Percentiles rank a stretch among this genome's conserved stretches.
These are phyloP conservation scores for Troilus luridus DNA, from an alignment of 2,888 invertebrate genomes.

Conservation along the genomic window DNA sequence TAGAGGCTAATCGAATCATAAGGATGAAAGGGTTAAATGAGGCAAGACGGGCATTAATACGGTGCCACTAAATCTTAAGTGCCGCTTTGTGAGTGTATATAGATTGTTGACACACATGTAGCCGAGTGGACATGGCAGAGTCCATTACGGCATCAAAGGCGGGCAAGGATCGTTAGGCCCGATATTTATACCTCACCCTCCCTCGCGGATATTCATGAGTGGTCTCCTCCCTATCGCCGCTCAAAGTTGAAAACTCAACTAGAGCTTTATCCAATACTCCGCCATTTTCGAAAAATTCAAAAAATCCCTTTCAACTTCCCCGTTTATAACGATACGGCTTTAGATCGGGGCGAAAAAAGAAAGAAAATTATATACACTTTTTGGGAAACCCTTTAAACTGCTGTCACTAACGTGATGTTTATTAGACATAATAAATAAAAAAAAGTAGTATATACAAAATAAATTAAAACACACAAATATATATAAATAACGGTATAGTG, in stretches of 20 bases:
- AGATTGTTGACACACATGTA: conserved; percentile 6
- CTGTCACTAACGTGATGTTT: too few relatives aligned
- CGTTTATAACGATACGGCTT: not conserved
- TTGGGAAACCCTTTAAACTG: too few relatives aligned
- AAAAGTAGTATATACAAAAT: too few relatives aligned
- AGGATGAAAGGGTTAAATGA: conserved; percentile 37
- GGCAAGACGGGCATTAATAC: conserved; percentile 1
- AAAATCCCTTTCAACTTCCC: not conserved
- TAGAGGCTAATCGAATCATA: not conserved
- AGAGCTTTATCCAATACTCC: not conserved
- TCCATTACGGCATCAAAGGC: conserved; percentile 39
- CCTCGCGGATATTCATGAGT: conserved; percentile 20
- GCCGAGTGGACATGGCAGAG: not conserved
- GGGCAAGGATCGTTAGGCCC: conserved; percentile 32
- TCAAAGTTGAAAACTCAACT: conserved; percentile 34
- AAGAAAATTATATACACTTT: not conserved
- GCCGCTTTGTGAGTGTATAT: conserved; percentile 31
- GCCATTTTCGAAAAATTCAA: not conserved
- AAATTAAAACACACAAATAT: too few relatives aligned
- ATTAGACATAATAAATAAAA: too few relatives aligned
- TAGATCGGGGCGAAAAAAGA: not conserved
- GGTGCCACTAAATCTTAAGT: conserved; percentile 27
- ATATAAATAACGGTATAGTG: too few relatives aligned
- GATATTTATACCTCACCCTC: conserved; percentile 5
- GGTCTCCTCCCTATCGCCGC: not conserved